Evolutionary conservation across 1,140 invertebrate genomes (phyloP).

Genomic region (Drosophila bifasciata): DNA sequence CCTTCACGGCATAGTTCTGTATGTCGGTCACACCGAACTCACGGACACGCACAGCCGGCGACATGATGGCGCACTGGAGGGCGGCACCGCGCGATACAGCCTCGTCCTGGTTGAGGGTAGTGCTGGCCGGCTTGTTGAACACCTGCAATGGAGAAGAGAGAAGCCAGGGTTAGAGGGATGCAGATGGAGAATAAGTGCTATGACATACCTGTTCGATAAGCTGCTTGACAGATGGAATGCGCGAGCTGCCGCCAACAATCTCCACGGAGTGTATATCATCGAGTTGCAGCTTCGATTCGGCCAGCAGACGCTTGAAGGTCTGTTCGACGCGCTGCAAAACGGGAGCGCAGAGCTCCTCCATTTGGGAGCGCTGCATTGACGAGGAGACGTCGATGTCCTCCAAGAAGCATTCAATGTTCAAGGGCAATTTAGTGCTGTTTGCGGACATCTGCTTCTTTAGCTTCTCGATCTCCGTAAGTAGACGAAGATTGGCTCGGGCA

Average conservation of each 20-base stretch:
- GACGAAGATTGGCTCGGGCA: slow-evolving; percentile 93
- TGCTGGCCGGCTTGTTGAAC: slow-evolving; percentile 94
- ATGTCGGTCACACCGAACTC: slow-evolving; percentile 97
- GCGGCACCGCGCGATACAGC: slow-evolving; percentile 98
- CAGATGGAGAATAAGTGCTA: not conserved
- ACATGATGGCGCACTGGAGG: slow-evolving; percentile 98
- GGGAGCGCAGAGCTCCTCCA: slow-evolving; percentile 91
- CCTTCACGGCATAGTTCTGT: slow-evolving; percentile 95
- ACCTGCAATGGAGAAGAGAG: slow-evolving; percentile 82
- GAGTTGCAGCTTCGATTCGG: slow-evolving; percentile 90
- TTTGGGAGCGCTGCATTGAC: slow-evolving; percentile 89
- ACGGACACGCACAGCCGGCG: slow-evolving; percentile 96
- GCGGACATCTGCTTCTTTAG: slow-evolving; percentile 99
- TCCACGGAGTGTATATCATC: slow-evolving; percentile 98
- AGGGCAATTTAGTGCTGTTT: slow-evolving; percentile 95
- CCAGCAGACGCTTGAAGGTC: slow-evolving; percentile 88
- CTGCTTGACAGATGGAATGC: slow-evolving; percentile 96
- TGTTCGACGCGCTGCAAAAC: slow-evolving; percentile 90
- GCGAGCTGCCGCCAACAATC: slow-evolving; percentile 97
- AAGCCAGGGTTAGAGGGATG: not conserved
- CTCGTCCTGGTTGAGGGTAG: slow-evolving; percentile 99
- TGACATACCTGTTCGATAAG: slow-evolving; percentile 89
- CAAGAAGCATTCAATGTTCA: slow-evolving; percentile 99
- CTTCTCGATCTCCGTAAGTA: slow-evolving; percentile 97
- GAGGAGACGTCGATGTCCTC: slow-evolving; percentile 97